phyloP scores from a whole-genome alignment of 2,888 invertebrate genomes.

The Sphecodes monilicornis region DNA sequence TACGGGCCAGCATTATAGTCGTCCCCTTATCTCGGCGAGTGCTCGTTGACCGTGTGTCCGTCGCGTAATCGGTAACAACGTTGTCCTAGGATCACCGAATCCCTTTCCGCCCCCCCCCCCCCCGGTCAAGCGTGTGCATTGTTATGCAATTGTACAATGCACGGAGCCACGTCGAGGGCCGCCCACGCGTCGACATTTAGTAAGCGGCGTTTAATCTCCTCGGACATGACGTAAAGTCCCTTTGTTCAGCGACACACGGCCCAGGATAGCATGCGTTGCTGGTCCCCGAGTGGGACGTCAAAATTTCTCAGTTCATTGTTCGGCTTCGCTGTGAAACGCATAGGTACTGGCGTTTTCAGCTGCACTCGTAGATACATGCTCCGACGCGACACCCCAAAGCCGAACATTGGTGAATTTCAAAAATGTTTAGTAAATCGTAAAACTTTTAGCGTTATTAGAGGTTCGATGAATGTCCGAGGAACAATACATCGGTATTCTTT shows the following conservation, averaged over 20 bases:
- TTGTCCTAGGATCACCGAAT: constrained; percentile 45
- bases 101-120: constrained; percentile 36
- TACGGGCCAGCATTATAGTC: background rate
- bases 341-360: background rate
- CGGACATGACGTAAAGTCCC: constrained; percentile 68
- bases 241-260: constrained; percentile 61
- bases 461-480: too few species aligned
- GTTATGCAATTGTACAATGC: constrained; percentile 68
- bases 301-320: constrained; percentile 61
- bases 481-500: too few species aligned
- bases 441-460: too few species aligned
- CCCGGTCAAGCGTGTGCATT: constrained; percentile 16
- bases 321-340: background rate
- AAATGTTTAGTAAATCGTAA: too few species aligned
- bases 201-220: constrained; percentile 68
- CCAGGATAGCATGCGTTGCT: constrained; percentile 31
- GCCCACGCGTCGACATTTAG: constrained; percentile 71
- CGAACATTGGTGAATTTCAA: too few species aligned
- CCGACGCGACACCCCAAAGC: too few species aligned
- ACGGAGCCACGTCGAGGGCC: constrained; percentile 38
- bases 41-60: background rate
- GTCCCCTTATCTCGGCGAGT: constrained; percentile 5
- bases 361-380: too few species aligned
- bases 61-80: constrained; percentile 43
- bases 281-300: constrained; percentile 58